Percentiles rank a stretch among this genome's conserved stretches.
Evolutionary conservation across 2,888 invertebrate genomes (phyloP).

Genomic region (Mimumesa dahlbomi): DNA sequence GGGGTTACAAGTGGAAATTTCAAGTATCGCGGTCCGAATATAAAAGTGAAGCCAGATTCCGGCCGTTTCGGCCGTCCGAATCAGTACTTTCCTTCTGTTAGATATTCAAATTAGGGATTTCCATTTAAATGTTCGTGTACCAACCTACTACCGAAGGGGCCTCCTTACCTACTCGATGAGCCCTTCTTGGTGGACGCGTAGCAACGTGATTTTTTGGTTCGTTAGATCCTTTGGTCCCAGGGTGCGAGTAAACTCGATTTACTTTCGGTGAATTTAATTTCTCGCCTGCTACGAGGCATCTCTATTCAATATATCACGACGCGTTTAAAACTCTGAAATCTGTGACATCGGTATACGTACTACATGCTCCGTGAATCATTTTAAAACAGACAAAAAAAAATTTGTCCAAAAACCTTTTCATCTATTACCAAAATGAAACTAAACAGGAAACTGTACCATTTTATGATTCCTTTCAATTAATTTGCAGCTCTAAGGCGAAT

Average conservation of each 20-base stretch:
- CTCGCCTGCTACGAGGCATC: constrained; percentile 58
- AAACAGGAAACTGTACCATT: too few relatives aligned
- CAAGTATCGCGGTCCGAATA: background rate
- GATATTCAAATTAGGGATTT: constrained; percentile 41
- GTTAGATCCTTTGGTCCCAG: constrained; percentile 71
- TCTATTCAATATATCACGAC: constrained; percentile 18
- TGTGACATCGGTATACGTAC: background rate
- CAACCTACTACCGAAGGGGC: background rate
- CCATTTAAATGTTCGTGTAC: constrained; percentile 25
- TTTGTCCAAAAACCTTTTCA: constrained; percentile 1
- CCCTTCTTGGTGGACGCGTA: constrained; percentile 41
- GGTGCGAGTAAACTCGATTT: constrained; percentile 73
- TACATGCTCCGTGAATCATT: background rate
- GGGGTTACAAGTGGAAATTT: constrained; percentile 6
- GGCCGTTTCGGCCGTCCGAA: background rate
- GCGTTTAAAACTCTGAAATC: too few relatives aligned
- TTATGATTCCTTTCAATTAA: too few relatives aligned
- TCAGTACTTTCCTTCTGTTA: constrained; percentile 25
- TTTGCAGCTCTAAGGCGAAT: too few relatives aligned
- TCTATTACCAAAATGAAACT: background rate
- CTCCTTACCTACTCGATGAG: constrained; percentile 25
- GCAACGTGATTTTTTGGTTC: constrained; percentile 74
- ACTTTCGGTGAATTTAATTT: constrained; percentile 77
- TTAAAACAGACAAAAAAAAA: too few relatives aligned
- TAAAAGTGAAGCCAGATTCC: background rate